A percentile compares a stretch with the other conserved stretches of the same genome.
Conservation (phyloP, 2,113 vertebrate species). For the Toxotes chatareus region DNA sequence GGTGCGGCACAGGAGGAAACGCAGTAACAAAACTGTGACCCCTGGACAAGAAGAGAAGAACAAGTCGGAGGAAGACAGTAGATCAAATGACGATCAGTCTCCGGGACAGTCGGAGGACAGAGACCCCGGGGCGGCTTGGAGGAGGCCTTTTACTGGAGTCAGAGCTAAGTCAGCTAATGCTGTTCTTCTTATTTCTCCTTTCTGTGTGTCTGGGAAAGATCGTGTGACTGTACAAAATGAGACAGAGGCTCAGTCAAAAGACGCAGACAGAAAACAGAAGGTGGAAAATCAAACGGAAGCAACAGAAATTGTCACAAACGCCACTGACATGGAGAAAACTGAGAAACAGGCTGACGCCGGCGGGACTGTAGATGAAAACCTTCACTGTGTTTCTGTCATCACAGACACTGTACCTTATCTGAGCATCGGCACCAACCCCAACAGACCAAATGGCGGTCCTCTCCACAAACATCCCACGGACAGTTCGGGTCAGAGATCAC, state of each 20-base stretch:
- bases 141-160: conserved; percentile 27
- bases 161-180: conserved; percentile 82
- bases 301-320: neutral
- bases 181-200: conserved; percentile 61
- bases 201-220: conserved; percentile 5
- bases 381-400: neutral
- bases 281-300: neutral
- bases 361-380: neutral
- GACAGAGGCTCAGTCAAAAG: neutral
- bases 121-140: conserved; percentile 14
- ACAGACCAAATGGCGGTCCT: conserved; percentile 29
- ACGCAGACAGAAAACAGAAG: neutral
- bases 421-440: conserved; percentile 72
- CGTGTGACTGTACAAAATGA: neutral
- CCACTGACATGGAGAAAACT: neutral
- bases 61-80: neutral
- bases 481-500: neutral
- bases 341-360: neutral
- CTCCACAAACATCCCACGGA: neutral
- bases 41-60: conserved; percentile 15
- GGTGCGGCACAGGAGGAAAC: conserved; percentile 67
- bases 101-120: neutral
- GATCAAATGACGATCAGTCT: neutral
- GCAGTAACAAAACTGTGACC: conserved; percentile 62
- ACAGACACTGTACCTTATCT: conserved; percentile 74